A percentile compares a stretch with the other conserved stretches of the same genome.
Conservation (phyloP, 2,888 invertebrate genomes). For the Capitulum mitella region DNA sequence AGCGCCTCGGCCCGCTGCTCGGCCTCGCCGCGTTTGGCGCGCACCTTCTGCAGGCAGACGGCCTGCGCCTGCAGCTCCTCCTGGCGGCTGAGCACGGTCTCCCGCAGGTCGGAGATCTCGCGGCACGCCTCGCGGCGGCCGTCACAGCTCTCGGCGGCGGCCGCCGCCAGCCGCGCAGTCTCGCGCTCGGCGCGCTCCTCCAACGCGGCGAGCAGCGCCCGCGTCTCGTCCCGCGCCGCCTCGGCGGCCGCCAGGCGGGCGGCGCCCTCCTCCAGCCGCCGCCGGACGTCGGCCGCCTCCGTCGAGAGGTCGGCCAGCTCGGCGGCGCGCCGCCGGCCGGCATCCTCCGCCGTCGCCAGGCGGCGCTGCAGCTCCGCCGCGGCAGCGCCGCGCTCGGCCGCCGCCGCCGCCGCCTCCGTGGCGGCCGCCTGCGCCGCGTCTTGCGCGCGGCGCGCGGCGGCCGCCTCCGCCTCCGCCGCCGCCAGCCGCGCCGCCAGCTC, state of each 20-base stretch:
- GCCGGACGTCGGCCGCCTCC: background rate
- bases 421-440: background rate
- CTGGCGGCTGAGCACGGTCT: background rate
- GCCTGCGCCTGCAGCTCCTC: slow-evolving; percentile 1
- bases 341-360: background rate
- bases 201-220: background rate
- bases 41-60: background rate
- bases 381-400: background rate
- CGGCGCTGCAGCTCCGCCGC: background rate
- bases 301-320: background rate
- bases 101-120: slow-evolving; percentile 7
- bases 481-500: background rate
- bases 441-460: background rate
- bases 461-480: background rate
- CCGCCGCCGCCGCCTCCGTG: background rate
- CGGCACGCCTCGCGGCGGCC: background rate
- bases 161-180: slow-evolving; percentile 1
- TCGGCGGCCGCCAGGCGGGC: background rate
- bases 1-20: background rate
- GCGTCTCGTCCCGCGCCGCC: background rate
- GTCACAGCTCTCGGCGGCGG: background rate
- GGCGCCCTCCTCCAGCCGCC: background rate
- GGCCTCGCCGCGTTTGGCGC: background rate
- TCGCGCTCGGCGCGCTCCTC: background rate
- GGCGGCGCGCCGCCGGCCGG: background rate